A percentile compares a stretch with the other conserved stretches of the same genome.
Conservation (phyloP, 2,113 vertebrate species). For the Bucco capensis region DNA sequence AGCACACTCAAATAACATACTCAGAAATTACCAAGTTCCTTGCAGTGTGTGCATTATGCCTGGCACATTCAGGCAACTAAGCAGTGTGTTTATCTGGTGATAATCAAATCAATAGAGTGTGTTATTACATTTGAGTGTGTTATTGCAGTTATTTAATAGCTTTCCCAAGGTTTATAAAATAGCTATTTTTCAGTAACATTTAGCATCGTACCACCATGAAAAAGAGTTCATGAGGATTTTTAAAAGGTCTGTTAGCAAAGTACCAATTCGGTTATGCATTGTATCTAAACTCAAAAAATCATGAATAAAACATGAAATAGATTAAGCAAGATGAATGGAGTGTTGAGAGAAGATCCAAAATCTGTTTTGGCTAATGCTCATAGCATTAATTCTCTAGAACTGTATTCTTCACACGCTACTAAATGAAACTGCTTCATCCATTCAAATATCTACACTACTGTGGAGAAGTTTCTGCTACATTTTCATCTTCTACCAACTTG, state of each 20-base stretch:
- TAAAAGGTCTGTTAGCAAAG: conserved; percentile 41
- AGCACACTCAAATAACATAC: background rate
- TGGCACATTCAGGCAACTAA: background rate
- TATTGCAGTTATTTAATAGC: conserved; percentile 48
- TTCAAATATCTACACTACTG: background rate
- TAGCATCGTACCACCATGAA: background rate
- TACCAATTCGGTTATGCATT: conserved; percentile 48
- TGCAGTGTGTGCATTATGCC: background rate
- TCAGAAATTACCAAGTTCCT: background rate
- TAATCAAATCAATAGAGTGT: conserved; percentile 43
- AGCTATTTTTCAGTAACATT: conserved; percentile 29
- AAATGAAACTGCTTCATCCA: background rate
- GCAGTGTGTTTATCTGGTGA: conserved; percentile 27
- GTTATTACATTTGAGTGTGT: conserved; percentile 18
- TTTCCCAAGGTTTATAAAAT: conserved; percentile 20
- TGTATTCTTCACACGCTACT: background rate
- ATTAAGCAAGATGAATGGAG: conserved; percentile 55
- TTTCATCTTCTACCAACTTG: background rate
- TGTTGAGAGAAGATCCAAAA: conserved; percentile 45
- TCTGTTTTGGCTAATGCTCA: conserved; percentile 44
- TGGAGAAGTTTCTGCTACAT: background rate
- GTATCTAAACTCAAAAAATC: conserved; percentile 35
- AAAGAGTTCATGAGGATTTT: conserved; percentile 31
- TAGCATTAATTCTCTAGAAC: conserved; percentile 37
- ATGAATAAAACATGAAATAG: conserved; percentile 65